Base-by-base conservation (phyloP, 2,113 vertebrate genomes). In the Machaerirhynchus nigripectus region DNA sequence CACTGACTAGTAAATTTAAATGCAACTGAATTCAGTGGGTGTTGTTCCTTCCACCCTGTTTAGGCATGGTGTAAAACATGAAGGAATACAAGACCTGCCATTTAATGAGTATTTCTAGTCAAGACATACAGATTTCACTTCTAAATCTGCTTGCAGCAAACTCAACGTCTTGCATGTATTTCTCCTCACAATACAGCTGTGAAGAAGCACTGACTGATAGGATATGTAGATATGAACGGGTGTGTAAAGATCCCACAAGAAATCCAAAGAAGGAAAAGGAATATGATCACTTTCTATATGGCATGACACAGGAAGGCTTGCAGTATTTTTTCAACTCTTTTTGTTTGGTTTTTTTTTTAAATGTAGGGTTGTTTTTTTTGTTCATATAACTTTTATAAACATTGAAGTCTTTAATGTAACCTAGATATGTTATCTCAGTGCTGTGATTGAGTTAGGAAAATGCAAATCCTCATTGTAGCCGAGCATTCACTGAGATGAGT, bases 21-120 rank as follows among this genome's bases (percentile, higher is more conserved):
- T 64, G 81, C 16, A 44, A 2, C 3, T 40, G 14, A 74, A 67
- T 44, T 77, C 2, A 26, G 9, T 6, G n/a, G 21, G 17, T 17
- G 1, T 4, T 70, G 0, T 37, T 77, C 49, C 5, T 14, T 81
- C 24, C 22, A 67, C 3, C 8, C 17, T 21, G 14, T 20, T 15
- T 53, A 60, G 5, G 2, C 1, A 1, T 60, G 3, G 6, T 33
- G 23, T 16, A 57, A 74, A 84, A 49, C 1, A 1, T 18, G 15
- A 73, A 56, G 28, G 40, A 7, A 22, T 23, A 35, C 6, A 31
- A 37, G 11, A 50, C 7, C 15, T 37, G 15, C 2, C 17, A 28
- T 70, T 87, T 59, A 33, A 3, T 39, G 10, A 59, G 3, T 24
- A 5, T 91, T 74, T 61, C 55, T 67, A 50, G 11, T 40, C n/a